Base-by-base conservation (phyloP, 1,140 invertebrate species). In the Fopius arisanus region DNA sequence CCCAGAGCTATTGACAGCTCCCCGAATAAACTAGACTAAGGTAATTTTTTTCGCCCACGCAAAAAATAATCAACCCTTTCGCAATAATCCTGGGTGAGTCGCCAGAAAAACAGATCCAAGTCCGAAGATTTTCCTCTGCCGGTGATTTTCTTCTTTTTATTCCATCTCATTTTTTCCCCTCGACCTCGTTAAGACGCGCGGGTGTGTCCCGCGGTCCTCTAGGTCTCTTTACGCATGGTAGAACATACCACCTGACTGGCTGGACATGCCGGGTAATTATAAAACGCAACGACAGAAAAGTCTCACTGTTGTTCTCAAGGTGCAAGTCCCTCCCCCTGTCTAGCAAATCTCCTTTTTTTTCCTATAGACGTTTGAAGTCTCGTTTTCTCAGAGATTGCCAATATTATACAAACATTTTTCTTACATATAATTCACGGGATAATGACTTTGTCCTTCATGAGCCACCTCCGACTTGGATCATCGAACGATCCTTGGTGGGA, bases 391-490 rank as follows among this genome's bases (percentile, higher is more conserved):
- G 33, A 4, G 48, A 51, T 65, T 54, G 43, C 54, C 26, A 71
- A 33, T 59, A 37, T 28, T 37, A 62, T 63, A 37, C 54, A 59
- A 41, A 71, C 21, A 31, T 40, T 28, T 71, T 84, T 85, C 82
- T 85, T 81, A 83, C 81, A 78, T 79, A 75, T 79, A 78, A 79
- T 80, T 73, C 77, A 77, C 28, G 29, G 65, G 31, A 81, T 82
- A 81, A 83, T 83, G 48, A 76, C 67, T 80, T 83, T 75, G 79
- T 76, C 83, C 83, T 84, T 83, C 82, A 75, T 65, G 67, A 40
- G 66, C 66, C 63, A 51, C 70, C 41, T 67, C 33, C 12, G 29
- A 31, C 29, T 23, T 65, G 62, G 62, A 65, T 65, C 62, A 65
- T 65, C 54, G 26, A 28, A 14, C 26, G 54, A 62, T 62, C 54